Evolutionary conservation across 2,797 vertebrate species (phyloP).

Genomic region (Pseudomugil tenellus): DNA sequence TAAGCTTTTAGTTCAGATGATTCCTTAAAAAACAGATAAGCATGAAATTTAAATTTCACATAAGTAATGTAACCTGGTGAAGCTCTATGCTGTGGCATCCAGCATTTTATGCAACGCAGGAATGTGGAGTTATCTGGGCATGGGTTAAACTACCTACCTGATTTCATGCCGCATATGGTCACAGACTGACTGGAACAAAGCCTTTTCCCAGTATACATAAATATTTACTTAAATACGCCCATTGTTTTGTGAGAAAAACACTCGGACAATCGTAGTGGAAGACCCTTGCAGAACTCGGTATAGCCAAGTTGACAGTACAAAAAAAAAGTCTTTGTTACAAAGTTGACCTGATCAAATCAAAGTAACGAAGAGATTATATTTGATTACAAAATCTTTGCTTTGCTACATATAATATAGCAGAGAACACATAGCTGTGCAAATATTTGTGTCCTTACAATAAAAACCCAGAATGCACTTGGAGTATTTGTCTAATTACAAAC

Average conservation of each 20-base stretch:
- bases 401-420: not conserved
- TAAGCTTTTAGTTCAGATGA: not conserved
- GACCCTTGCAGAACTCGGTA: not conserved
- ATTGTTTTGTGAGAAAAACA: not conserved
- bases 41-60: not conserved
- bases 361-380: constrained; percentile 11
- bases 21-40: not conserved
- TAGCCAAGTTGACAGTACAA: no score
- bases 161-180: not conserved
- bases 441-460: not conserved
- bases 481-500: constrained; percentile 43
- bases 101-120: not conserved
- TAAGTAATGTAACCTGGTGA: not conserved
- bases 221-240: not conserved
- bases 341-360: no score
- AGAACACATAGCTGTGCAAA: not conserved
- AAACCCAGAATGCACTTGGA: constrained; percentile 10
- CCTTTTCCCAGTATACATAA: not conserved
- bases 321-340: no score
- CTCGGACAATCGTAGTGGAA: not conserved
- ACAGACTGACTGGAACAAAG: not conserved
- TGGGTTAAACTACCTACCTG: not conserved
- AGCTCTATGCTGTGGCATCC: not conserved
- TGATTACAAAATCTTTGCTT: not conserved
- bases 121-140: not conserved